A percentile compares a stretch with the other conserved stretches of the same genome.
Conservation (phyloP, 2,797 vertebrate species). For the Myripristis murdjan region DNA sequence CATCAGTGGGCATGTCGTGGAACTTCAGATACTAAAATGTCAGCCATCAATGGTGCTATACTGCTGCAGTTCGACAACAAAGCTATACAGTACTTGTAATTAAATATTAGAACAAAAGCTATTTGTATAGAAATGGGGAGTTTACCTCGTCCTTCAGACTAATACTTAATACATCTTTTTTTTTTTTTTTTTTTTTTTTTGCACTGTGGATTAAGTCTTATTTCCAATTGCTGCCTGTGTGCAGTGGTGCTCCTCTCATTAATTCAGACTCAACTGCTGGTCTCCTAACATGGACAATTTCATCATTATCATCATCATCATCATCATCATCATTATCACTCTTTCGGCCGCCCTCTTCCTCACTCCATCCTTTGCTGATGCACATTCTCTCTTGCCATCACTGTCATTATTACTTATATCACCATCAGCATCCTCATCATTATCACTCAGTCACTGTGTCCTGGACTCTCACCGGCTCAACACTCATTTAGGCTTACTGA, state of each 20-base stretch:
- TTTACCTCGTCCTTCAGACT: too few relatives aligned
- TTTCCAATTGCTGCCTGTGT: not conserved
- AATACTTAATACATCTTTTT: too few relatives aligned
- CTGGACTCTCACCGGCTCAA: conserved; percentile 2
- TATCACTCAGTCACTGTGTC: not conserved
- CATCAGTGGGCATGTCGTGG: too few relatives aligned
- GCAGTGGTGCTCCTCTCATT: not conserved
- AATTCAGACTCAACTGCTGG: not conserved
- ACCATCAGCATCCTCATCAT: conserved; percentile 10
- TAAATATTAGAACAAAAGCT: too few relatives aligned
- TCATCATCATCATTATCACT: not conserved
- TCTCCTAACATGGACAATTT: not conserved
- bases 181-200: too few relatives aligned
- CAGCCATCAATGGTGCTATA: too few relatives aligned
- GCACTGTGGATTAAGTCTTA: not conserved
- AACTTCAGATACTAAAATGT: too few relatives aligned
- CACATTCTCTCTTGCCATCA: not conserved
- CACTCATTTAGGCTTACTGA: conserved; percentile 16
- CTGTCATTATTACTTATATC: not conserved
- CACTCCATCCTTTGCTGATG: not conserved
- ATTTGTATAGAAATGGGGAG: too few relatives aligned
- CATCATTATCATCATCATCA: not conserved
- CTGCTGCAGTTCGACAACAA: too few relatives aligned
- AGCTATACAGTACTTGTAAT: too few relatives aligned
- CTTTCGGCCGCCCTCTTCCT: not conserved